Evolutionary conservation across 2,113 vertebrate genomes (phyloP).

Genomic region (Triplophysa tibetana): DNA sequence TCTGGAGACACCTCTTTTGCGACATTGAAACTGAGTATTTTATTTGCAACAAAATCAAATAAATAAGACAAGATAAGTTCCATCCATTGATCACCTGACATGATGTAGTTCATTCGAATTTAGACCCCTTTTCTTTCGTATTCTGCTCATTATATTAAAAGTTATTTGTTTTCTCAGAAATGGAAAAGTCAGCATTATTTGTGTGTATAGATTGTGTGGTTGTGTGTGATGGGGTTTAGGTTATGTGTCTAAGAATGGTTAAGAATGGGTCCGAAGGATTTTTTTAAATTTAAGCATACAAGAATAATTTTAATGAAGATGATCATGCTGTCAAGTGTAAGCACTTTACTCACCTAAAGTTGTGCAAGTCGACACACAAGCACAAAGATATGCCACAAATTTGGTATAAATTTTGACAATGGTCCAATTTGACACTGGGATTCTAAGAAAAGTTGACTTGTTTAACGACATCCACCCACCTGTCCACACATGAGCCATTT

Average conservation of each 20-base stretch:
- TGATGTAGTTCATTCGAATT: constrained; percentile 25
- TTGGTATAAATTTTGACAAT: neutral
- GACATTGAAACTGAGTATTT: constrained; percentile 57
- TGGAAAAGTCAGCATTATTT: neutral
- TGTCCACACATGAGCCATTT: neutral
- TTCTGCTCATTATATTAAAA: neutral
- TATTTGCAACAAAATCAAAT: too few species aligned
- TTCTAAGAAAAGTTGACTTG: constrained; percentile 44
- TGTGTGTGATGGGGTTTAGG: neutral
- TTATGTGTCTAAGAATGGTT: neutral
- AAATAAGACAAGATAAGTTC: too few species aligned
- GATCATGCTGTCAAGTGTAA: neutral
- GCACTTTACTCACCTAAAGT: neutral
- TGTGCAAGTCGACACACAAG: neutral
- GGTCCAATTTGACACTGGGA: constrained; percentile 25
- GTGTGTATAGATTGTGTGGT: neutral
- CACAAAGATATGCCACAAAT: neutral
- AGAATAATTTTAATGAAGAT: neutral
- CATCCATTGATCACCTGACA: neutral
- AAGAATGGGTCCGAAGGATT: constrained; percentile 21
- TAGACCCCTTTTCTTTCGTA: neutral
- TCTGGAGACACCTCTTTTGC: constrained; percentile 59
- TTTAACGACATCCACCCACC: constrained; percentile 31
- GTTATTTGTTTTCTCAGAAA: constrained; percentile 15
- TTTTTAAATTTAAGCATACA: neutral